phyloP scores from a whole-genome alignment of 2,113 vertebrate genomes.

The Columba janthina region DNA sequence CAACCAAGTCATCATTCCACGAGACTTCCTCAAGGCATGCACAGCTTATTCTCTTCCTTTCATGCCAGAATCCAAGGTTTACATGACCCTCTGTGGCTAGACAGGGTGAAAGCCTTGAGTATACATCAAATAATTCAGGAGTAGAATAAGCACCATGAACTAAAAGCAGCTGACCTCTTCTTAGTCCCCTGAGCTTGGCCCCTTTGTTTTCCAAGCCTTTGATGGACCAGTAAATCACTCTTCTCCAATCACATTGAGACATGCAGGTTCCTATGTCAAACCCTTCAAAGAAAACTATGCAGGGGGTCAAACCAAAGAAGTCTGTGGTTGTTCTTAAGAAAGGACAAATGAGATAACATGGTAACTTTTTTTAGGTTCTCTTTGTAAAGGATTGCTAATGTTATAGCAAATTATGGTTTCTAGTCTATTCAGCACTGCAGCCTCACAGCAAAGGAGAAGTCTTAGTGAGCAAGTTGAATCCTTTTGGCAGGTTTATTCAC shows the following conservation, averaged over 20 bases:
- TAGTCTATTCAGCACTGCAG: neutral
- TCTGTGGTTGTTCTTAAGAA: neutral
- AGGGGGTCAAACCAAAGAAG: neutral
- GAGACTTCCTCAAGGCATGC: neutral
- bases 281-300: neutral
- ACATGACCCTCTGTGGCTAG: neutral
- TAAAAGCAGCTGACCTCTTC: neutral
- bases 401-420: neutral
- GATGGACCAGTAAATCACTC: neutral
- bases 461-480: conserved; percentile 18
- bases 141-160: neutral
- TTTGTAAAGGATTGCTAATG: neutral
- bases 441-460: neutral
- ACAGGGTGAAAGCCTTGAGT: neutral
- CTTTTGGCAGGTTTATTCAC: conserved; percentile 35
- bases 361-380: neutral
- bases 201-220: neutral
- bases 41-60: neutral
- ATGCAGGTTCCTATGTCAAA: neutral
- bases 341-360: neutral
- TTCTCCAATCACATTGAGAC: neutral
- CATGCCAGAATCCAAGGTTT: neutral
- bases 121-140: neutral
- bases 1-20: neutral
- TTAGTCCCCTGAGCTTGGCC: neutral